A percentile compares a stretch with the other conserved stretches of the same genome.
Conservation (phyloP, 2,113 vertebrate genomes). For the Calonectris borealis region DNA sequence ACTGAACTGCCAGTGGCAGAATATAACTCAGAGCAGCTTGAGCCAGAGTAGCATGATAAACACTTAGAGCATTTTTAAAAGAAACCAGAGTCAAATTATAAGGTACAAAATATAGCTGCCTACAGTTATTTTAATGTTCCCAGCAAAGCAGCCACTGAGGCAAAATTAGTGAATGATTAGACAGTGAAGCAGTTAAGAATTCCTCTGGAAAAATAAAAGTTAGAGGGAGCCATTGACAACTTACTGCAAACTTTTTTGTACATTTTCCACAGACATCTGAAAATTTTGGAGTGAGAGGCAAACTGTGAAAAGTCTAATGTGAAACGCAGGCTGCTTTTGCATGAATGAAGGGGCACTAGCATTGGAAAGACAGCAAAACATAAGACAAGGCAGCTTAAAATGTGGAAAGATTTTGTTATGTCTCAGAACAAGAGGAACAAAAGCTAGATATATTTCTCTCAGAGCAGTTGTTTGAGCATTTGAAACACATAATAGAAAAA, state of each 20-base stretch:
- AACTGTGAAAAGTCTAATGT: background rate
- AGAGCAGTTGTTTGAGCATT: background rate
- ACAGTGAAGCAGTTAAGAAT: background rate
- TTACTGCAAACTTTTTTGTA: background rate
- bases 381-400: background rate
- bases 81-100: background rate
- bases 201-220: background rate
- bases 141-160: background rate
- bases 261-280: background rate
- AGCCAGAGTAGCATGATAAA: background rate
- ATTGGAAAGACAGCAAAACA: background rate
- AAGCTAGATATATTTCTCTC: background rate
- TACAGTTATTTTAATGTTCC: background rate
- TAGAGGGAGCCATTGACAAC: background rate
- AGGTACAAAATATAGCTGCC: background rate
- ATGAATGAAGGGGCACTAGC: background rate
- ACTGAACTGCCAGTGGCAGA: background rate
- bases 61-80: background rate
- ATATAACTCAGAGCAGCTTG: background rate
- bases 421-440: background rate
- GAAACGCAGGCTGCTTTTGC: background rate
- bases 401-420: background rate
- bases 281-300: background rate
- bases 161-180: background rate
- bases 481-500: conserved; percentile 13